Evolutionary conservation across 1,140 invertebrate genomes (phyloP).

Genomic region (Caenorhabditis briggsae): DNA sequence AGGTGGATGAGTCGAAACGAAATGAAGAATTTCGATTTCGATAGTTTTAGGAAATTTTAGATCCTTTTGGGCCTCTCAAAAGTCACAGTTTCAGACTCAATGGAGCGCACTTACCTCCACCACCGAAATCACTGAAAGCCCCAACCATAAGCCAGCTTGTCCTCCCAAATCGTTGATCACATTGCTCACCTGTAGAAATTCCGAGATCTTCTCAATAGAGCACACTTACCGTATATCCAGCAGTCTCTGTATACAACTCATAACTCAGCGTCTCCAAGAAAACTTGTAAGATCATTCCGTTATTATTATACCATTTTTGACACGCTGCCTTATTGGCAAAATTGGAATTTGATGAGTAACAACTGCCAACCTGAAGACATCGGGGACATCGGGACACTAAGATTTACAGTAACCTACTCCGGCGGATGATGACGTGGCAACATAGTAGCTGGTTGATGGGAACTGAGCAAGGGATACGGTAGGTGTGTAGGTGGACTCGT

Average conservation of each 20-base stretch:
- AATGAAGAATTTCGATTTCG: too few relatives aligned
- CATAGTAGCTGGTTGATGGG: constrained; percentile 48
- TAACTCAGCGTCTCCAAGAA: constrained; percentile 50
- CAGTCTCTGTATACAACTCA: constrained; percentile 46
- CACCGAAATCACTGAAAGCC: constrained; percentile 58
- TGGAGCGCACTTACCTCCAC: constrained; percentile 12
- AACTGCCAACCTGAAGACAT: constrained; percentile 28
- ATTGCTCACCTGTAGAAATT: constrained; percentile 23
- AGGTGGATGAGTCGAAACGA: too few relatives aligned
- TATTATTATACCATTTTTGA: constrained; percentile 40
- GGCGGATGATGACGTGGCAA: constrained; percentile 18
- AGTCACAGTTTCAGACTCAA: too few relatives aligned
- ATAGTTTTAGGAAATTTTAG: too few relatives aligned
- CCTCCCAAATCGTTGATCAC: constrained; percentile 64
- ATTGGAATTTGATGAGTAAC: neutral
- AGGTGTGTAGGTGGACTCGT: constrained; percentile 36
- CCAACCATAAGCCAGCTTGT: constrained; percentile 63
- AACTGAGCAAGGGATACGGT: constrained; percentile 51
- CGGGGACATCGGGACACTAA: neutral
- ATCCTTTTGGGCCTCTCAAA: too few relatives aligned
- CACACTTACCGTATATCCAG: constrained; percentile 31
- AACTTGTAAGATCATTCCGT: constrained; percentile 32
- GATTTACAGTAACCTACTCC: neutral
- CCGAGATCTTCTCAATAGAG: neutral
- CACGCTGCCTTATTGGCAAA: neutral